Base-by-base conservation (phyloP, 2,888 invertebrate species). In the Eilema depressum region DNA sequence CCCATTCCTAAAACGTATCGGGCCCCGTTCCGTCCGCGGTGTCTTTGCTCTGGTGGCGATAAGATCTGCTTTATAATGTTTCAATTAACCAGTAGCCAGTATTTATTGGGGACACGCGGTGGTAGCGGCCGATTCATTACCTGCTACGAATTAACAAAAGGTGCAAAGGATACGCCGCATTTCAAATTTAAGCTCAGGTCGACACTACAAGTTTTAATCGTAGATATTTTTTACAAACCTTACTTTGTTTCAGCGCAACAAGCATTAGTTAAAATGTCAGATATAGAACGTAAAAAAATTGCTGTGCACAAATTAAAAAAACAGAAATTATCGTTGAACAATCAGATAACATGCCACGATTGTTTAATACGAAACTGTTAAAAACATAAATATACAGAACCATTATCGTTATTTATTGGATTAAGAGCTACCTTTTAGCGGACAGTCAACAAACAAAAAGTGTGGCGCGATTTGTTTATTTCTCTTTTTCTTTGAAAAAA, bases 61-160 rank as follows among this genome's bases (percentile, higher is more conserved):
- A 94, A 93, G 88, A 94, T 94, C 93, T 89, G 82, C 79, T 89
- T 92, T 91, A 94, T 93, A 93, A 95, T 94, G 94, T 95, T 93
- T 95, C 94, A 95, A 94, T 95, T 95, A 95, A 94, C 92, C 94
- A 93, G 94, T 93, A 95, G 94, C 94, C 88, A 88, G 90, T 93
- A 94, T 93, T 94, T 94, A 94, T 93, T 92, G 90, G 92, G 88
- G 92, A 91, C 92, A 90, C 83, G 85, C 83, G 72, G 81, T 76
- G 76, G 77, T 75, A 85, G 82, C 83, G 86, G 82, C 74, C 88
- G 89, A 89, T 92, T 92, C 92, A 92, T 93, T 93, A 93, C 92
- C 92, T 91, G 88, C 82, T 83, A 85, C 82, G 82, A 85, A 86
- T 81, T 82, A 85, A 85, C 85, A 88, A 89, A 87, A 88, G 88